Conservation (phyloP, 2,113 vertebrate genomes). For the Misgurnus anguillicaudatus region DNA sequence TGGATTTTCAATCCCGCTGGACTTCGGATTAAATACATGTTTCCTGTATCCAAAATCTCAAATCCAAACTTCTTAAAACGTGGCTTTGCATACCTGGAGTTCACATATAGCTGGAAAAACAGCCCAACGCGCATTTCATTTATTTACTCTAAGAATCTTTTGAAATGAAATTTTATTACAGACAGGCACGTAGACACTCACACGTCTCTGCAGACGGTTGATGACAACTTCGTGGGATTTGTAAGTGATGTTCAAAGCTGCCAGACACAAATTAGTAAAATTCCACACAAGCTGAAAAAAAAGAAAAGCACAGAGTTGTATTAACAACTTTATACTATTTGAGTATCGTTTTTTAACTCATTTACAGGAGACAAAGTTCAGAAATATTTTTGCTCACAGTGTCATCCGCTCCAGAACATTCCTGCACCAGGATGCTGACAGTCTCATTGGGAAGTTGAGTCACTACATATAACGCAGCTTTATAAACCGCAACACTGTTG, state of each 20-base stretch:
- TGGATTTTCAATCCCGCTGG: constrained; percentile 87
- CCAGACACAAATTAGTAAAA: constrained; percentile 85
- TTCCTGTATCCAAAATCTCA: constrained; percentile 90
- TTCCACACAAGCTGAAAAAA: constrained; percentile 73
- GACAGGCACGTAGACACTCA: constrained; percentile 59
- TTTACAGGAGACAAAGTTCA: neutral
- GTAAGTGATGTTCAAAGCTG: constrained; percentile 86
- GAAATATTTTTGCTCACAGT: constrained; percentile 55
- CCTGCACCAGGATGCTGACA: constrained; percentile 81
- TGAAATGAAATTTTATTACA: too few species aligned
- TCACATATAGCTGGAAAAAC: constrained; percentile 81
- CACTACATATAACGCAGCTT: constrained; percentile 87
- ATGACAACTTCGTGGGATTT: constrained; percentile 81
- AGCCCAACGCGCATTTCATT: neutral
- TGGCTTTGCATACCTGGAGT: constrained; percentile 84
- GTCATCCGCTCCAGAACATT: constrained; percentile 80
- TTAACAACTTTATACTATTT: neutral
- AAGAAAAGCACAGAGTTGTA: neutral
- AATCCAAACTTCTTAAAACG: constrained; percentile 90
- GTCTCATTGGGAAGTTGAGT: constrained; percentile 84
- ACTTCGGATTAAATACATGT: constrained; percentile 89
- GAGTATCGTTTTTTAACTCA: neutral
- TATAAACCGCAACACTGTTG: constrained; percentile 83
- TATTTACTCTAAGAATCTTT: too few species aligned
- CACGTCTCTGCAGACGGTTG: constrained; percentile 87